Evolutionary conservation across 1,140 invertebrate genomes (phyloP).

Genomic region (Drosophila baimaii): DNA sequence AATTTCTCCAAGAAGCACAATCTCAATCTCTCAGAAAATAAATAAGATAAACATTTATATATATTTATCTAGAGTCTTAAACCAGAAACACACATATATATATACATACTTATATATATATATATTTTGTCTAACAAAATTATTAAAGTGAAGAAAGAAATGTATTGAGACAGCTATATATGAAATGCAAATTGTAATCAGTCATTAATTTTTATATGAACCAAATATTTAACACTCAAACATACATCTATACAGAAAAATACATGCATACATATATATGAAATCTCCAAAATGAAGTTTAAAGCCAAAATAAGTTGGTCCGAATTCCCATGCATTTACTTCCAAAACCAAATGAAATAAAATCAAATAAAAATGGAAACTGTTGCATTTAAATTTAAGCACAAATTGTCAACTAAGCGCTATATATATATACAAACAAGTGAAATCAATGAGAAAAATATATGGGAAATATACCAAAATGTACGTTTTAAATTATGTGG

Average conservation of each 20-base stretch:
- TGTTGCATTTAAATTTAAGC: constrained; percentile 76
- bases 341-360: constrained; percentile 47
- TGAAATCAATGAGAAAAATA: constrained; percentile 51
- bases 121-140: constrained; percentile 82
- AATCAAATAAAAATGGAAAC: constrained; percentile 45
- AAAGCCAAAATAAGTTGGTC: constrained; percentile 31
- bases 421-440: constrained; percentile 58
- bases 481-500: background rate
- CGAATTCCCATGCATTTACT: constrained; percentile 28
- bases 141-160: constrained; percentile 35
- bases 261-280: constrained; percentile 27
- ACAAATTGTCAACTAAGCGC: constrained; percentile 46
- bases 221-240: constrained; percentile 54
- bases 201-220: constrained; percentile 73
- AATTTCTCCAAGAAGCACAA: constrained; percentile 76
- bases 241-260: constrained; percentile 33
- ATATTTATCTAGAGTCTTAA: constrained; percentile 56
- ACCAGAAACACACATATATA: constrained; percentile 48
- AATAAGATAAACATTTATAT: constrained; percentile 31
- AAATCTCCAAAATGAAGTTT: constrained; percentile 43
- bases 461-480: constrained; percentile 42
- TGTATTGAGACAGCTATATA: constrained; percentile 52
- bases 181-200: constrained; percentile 55
- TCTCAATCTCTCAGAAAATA: constrained; percentile 49
- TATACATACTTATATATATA: constrained; percentile 64